Evolutionary conservation across 2,113 vertebrate genomes (phyloP).

Genomic region (Meleagris gallopavo): DNA sequence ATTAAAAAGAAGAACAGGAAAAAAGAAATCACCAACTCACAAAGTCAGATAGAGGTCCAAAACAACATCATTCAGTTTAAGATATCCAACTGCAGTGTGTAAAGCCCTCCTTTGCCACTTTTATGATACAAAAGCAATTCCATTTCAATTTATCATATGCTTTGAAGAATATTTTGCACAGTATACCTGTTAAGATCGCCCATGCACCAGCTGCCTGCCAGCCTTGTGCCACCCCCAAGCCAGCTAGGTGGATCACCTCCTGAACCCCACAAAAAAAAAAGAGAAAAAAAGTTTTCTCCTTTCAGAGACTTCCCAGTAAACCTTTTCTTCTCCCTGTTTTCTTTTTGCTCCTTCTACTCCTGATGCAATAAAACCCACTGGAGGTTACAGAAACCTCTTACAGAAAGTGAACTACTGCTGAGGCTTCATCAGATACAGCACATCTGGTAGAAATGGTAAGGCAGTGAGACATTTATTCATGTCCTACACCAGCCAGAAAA

Average conservation of each 20-base stretch:
- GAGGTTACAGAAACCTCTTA: neutral
- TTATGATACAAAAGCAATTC: neutral
- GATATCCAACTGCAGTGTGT: neutral
- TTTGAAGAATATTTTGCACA: neutral
- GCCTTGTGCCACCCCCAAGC: no score
- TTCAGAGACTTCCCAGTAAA: neutral
- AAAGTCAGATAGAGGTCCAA: neutral
- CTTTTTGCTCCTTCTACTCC: neutral
- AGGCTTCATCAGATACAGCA: neutral
- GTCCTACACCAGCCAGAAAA: neutral
- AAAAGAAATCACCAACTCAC: neutral
- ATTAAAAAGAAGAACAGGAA: neutral
- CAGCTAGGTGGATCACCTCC: neutral
- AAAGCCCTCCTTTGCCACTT: neutral
- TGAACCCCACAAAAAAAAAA: no score
- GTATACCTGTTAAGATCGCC: neutral
- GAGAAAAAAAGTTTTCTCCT: neutral
- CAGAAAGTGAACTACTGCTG: neutral
- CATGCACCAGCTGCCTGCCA: no score
- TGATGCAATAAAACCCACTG: rapidly evolving
- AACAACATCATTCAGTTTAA: neutral
- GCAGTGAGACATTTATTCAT: neutral
- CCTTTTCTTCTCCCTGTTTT: neutral
- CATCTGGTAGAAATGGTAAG: neutral
- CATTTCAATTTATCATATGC: neutral